These are phyloP conservation scores for Styela plicata DNA, from an alignment of 23 tunicate genomes.

Conservation along the genomic window DNA sequence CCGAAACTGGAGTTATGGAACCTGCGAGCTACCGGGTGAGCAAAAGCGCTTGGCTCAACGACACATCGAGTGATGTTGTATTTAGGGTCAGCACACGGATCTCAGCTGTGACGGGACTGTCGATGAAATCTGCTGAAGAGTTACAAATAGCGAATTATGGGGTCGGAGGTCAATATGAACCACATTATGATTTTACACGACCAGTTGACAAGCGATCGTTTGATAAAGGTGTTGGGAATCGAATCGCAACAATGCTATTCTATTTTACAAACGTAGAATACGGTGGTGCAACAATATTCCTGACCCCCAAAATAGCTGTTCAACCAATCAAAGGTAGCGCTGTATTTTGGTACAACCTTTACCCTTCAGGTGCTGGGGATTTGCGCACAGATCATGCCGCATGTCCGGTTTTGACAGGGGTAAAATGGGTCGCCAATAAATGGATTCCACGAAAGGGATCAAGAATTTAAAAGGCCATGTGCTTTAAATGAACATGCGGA, in stretches of 20 bases:
- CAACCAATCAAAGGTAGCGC: constrained; percentile 87
- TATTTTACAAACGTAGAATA: constrained; percentile 81
- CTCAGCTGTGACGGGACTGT: constrained; percentile 59
- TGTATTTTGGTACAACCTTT: constrained; percentile 94
- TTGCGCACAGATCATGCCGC: constrained; percentile 89
- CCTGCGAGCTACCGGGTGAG: constrained; percentile 87
- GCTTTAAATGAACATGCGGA: constrained; percentile 27
- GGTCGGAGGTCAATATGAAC: constrained; percentile 98
- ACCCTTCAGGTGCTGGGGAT: constrained; percentile 87
- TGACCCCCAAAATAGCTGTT: constrained; percentile 61
- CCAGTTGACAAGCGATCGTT: constrained; percentile 46
- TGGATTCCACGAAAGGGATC: constrained; percentile 95
- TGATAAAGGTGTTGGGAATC: constrained; percentile 61
- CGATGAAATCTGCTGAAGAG: constrained; percentile 84
- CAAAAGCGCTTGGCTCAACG: constrained; percentile 92
- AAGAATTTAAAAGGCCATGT: constrained; percentile 83
- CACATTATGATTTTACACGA: constrained; percentile 83
- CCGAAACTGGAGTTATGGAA: constrained; percentile 75
- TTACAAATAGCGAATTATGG: constrained; percentile 98
- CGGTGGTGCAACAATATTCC: constrained; percentile 87
- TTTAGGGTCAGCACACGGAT: constrained; percentile 54
- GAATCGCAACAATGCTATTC: constrained; percentile 85
- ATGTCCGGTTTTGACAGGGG: constrained; percentile 83
- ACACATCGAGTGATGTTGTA: constrained; percentile 32
- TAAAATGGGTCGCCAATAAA: constrained; percentile 75